These are phyloP conservation scores for Microtus richardsoni DNA, from an alignment of 2,113 vertebrate species.

Conservation along the genomic window DNA sequence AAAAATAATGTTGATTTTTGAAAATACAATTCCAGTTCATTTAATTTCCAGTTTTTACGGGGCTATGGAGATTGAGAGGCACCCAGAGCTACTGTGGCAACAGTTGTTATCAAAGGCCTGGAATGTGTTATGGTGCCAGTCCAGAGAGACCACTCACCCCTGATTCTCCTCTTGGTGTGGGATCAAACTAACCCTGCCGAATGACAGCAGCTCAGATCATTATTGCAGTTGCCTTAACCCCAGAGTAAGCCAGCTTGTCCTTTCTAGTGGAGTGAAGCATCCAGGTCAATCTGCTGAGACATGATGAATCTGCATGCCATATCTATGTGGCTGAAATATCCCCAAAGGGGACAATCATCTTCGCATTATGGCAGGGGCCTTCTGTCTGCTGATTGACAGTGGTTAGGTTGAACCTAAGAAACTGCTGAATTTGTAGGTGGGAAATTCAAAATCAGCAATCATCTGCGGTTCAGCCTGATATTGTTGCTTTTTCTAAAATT, in stretches of 20 bases:
- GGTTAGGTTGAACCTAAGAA: not conserved
- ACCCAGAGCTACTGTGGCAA: conserved; percentile 34
- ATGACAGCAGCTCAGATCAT: not conserved
- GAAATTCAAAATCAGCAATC: conserved; percentile 46
- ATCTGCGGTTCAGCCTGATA: conserved; percentile 2
- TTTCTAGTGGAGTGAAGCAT: conserved; percentile 15
- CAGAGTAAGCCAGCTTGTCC: conserved; percentile 9
- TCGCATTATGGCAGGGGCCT: not conserved
- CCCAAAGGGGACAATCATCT: not conserved
- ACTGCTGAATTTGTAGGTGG: not conserved
- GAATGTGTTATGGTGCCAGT: not conserved
- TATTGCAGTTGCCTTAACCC: not conserved
- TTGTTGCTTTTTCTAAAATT: conserved; percentile 23
- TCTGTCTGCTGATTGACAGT: conserved; percentile 14
- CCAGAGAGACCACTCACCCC: not conserved
- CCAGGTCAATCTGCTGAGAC: not conserved
- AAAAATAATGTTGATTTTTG: conserved; percentile 50
- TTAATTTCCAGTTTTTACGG: conserved; percentile 53
- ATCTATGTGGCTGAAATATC: not conserved
- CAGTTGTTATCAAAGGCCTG: conserved; percentile 25
- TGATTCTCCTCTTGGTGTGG: not conserved
- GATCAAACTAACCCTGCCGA: not conserved
- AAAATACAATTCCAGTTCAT: conserved; percentile 62
- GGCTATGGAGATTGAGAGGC: not conserved
- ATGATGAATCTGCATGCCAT: not conserved